Base-by-base conservation (phyloP, 1,140 invertebrate species). In the Brevipalpus yothersi region DNA sequence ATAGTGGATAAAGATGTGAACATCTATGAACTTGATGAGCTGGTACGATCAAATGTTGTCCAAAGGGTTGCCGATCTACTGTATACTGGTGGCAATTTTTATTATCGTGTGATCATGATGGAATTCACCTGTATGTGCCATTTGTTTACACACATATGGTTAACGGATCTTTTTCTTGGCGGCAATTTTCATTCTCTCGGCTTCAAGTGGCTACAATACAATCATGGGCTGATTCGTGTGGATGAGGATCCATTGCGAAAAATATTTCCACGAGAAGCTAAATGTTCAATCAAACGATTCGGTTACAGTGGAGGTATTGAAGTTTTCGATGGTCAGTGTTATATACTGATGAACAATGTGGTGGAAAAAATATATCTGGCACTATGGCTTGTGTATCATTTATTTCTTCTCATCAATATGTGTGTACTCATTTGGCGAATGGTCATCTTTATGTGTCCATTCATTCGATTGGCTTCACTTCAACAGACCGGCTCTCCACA, bases 301-400 rank as follows among this genome's bases (percentile, higher is more conserved):
- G 66, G 66, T 13, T 49, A 61, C 8, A 65, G 66, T 8, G 66
- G 66, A 7, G 62, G 62, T 31, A 56, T 67, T 0, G 19, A 59
- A 58, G 73, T 76, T 49, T 78, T 82, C 59, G 67, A 70, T 63
- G 65, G 64, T 40, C 66, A 69, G 58, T 86, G 83, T 64, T 74
- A 85, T 5, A 68, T 86, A 56, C 80, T 83, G 31, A 39, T 58
- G 41, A 83, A 88, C 73, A 90, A 91, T 69, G 84, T 93, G 71
- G 93, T 93, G 72, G 89, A 92, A 75, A 92, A 92, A 74, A 90
- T 91, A 68, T 91, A 89, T 75, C 82, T 91, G 8, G 88, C 91
- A 73, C 76, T 91, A 1, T 67, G 67, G 67, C 21, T 51, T 17
- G 9, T 51, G n/a, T 51, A 51, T 51, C 49, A 51, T 51, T 69